Base-by-base conservation (phyloP, 2,888 invertebrate species). In the Macrosiphum euphorbiae region DNA sequence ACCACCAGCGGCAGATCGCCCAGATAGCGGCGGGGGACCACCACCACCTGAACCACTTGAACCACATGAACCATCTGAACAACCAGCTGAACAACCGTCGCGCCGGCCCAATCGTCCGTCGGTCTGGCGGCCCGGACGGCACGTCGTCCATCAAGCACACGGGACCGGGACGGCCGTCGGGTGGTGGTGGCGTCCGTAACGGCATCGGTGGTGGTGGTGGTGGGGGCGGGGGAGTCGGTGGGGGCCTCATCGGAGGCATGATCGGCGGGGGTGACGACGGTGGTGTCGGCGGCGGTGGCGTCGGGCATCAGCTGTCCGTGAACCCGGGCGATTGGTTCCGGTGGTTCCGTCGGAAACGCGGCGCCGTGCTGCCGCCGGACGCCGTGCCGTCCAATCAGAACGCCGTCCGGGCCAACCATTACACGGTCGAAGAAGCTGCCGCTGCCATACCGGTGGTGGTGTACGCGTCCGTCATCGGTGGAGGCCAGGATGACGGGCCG, bases 331-430 rank as follows among this genome's bases (percentile, higher is more conserved):
- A 89, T 93, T 93, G 93, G 93, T 93, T 93, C 89, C 93, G 93
- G 90, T 93, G 93, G 93, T 93, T 93, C 93, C 93, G 93, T 58
- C 93, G 93, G 93, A 89, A 93, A 93, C 93, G 89, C 47, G 88
- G 93, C 61, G 93, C 55, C 61, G 93, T 88, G 85, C 50, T 93
- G 47, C 89, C 93, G 90, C 93, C 93, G 78, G 88, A 92, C 90
- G 93, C 90, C 47, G 89, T 93, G 85, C 90, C 93, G 93, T 89
- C 93, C 93, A 93, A 93, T 78, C 93, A 93, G 93, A 92, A 92
- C 92, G 84, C 35, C 95, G 8, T 97, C 97, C 28, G 97, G 47
- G 93, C 97, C 96, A 97, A 97, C 95, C 97, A 97, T 95, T 97
- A 97, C 95, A 91, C 91, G 13, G 97, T 97, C 97, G 97, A 97